phyloP scores from a whole-genome alignment of 2,797 vertebrate species.

The Podargus strigoides region DNA sequence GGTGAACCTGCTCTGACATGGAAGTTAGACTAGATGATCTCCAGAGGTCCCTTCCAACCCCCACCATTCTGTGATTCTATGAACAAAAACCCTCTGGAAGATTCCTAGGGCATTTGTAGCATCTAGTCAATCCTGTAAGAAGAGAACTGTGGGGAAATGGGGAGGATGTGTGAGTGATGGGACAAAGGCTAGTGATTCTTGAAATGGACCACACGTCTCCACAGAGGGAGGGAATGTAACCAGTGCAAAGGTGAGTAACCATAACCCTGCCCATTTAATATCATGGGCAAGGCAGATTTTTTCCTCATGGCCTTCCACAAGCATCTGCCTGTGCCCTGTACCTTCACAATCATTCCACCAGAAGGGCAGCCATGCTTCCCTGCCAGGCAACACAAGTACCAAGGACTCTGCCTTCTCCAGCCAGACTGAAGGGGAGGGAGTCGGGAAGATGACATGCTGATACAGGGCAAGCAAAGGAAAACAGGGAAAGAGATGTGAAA shows the following conservation, averaged over 20 bases:
- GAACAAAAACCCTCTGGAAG: not conserved
- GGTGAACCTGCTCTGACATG: no score
- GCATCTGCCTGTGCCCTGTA: not conserved
- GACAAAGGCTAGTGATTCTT: not conserved
- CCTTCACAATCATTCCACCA: not conserved
- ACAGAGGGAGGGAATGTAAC: not conserved
- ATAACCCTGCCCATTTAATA: not conserved
- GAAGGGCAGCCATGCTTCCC: not conserved
- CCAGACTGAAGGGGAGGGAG: not conserved
- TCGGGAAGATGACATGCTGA: not conserved
- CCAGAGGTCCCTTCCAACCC: no score
- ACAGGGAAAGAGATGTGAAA: conserved; percentile 32
- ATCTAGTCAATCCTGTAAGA: not conserved
- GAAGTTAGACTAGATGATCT: no score
- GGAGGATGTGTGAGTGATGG: not conserved
- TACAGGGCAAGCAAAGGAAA: conserved; percentile 28
- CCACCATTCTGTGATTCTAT: no score
- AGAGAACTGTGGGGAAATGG: not conserved
- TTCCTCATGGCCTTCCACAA: not conserved
- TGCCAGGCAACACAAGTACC: not conserved
- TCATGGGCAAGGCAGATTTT: not conserved
- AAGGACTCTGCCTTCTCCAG: not conserved
- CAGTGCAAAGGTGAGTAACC: not conserved
- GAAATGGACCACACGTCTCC: not conserved
- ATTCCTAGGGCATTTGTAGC: not conserved